Base-by-base conservation (phyloP, 2,888 invertebrate genomes). In the Athetis lepigone region DNA sequence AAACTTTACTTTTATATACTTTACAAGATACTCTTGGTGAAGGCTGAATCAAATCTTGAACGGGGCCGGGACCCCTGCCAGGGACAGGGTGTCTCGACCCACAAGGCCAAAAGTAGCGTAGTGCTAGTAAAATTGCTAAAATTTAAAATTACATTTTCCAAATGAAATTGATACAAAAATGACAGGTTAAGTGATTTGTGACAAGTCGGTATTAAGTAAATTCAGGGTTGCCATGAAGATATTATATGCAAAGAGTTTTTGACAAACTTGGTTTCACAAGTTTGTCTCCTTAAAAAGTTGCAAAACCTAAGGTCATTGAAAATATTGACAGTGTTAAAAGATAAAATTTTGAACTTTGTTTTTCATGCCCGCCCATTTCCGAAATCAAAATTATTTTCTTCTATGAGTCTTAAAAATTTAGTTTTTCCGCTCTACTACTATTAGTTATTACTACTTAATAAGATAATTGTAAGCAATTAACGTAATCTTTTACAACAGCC, bases 101-200 rank as follows among this genome's bases (percentile, higher is more conserved):
- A 49, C 58, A 49, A 45, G 19, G 33, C 74, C 61, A 29, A 37
- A 74, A 11, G 52, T 61, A 70, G 29, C 52, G 27, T 11, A 50
- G 54, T 65, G 16, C 54, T 33, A 72, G 19, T 55, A 70, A 47
- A 68, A 74, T 74, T 68, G 47, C 56, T 49, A 68, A 56, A 60
- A 51, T 23, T 50, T 54, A 52, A 55, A 59, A 37, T 18, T 23
- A 40, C 46, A 45, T 59, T 39, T 67, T 47, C 33, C 51, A 70
- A 70, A 67, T 45, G 50, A 45, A 54, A 45, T 16, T 50, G 13
- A 27, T 37, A 43, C 37, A 60, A 73, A 73, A 47, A 11, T 55
- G 68, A 60, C 55, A 67, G 23, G 33, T 4, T 54, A 36, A 9
- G 13, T 27, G 60, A 19, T 33, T 27, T 8, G 2, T 8, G 8